These are phyloP conservation scores for Conger conger DNA, from an alignment of 2,113 vertebrate species.

Conservation along the genomic window DNA sequence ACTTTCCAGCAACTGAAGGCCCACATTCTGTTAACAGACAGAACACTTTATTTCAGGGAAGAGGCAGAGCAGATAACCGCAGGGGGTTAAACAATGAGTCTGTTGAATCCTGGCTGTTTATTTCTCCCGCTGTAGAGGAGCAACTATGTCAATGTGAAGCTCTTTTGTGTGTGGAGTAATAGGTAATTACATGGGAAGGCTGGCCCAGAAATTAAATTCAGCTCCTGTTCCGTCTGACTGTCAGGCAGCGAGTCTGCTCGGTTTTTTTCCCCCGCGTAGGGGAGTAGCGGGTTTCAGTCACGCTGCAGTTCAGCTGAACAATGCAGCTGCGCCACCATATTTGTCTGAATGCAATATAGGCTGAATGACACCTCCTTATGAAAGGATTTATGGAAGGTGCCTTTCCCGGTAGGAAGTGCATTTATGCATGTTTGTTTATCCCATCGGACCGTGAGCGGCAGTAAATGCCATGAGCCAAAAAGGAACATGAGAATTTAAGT, in stretches of 20 bases:
- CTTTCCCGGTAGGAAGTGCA: neutral
- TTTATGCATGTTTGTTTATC: neutral
- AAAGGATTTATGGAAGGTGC: neutral
- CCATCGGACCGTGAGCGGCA: neutral
- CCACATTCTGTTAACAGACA: neutral
- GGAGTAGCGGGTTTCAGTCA: neutral
- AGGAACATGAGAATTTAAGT: neutral
- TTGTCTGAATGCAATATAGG: neutral
- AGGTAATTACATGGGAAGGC: conserved; percentile 21
- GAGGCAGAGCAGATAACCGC: neutral
- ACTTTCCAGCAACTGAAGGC: neutral
- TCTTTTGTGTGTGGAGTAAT: conserved; percentile 13
- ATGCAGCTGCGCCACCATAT: neutral
- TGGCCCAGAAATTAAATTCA: conserved; percentile 18
- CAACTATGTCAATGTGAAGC: conserved; percentile 20
- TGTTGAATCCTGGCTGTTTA: neutral
- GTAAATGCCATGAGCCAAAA: neutral
- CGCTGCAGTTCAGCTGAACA: neutral
- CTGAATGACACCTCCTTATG: neutral
- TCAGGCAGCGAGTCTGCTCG: neutral
- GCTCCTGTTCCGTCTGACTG: conserved; percentile 17
- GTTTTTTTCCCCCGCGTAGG: neutral
- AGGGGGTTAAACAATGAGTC: neutral
- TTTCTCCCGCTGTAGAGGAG: conserved; percentile 5
- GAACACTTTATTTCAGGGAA: neutral